A percentile compares a stretch with the other conserved stretches of the same genome.
These are phyloP conservation scores for Petrocephalus sullivani DNA, from an alignment of 2,797 vertebrate species.

Conservation along the genomic window DNA sequence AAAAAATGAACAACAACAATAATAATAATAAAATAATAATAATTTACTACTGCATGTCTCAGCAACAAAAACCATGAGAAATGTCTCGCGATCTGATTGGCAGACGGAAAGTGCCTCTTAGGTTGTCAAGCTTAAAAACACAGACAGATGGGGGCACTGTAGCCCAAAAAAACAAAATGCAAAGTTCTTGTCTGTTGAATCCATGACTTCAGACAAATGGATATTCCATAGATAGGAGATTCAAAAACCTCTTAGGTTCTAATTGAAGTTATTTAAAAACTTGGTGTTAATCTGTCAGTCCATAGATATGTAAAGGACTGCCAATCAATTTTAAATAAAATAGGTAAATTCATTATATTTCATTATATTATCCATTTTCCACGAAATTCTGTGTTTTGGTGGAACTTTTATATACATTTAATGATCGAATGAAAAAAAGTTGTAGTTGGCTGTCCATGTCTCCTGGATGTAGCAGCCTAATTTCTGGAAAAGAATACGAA, in stretches of 20 bases:
- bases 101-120: background rate
- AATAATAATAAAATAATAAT: background rate
- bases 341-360: background rate
- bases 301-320: background rate
- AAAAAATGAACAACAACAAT: background rate
- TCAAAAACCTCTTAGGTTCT: background rate
- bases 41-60: background rate
- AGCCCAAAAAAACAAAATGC: background rate
- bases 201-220: background rate
- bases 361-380: background rate
- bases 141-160: background rate
- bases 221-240: background rate
- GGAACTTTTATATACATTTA: background rate
- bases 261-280: background rate
- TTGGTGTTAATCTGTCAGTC: background rate
- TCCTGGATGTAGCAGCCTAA: background rate
- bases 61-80: background rate
- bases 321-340: background rate
- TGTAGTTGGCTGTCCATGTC: background rate
- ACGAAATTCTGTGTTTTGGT: background rate
- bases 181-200: background rate
- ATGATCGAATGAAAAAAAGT: background rate
- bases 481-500: background rate
- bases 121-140: too few relatives aligned
- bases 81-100: background rate